Evolutionary conservation across 92 coral and sea anemone genomes (phyloP), one percentile per base, ranked within the genome.

Genomic region (Diadumene lineata): DNA sequence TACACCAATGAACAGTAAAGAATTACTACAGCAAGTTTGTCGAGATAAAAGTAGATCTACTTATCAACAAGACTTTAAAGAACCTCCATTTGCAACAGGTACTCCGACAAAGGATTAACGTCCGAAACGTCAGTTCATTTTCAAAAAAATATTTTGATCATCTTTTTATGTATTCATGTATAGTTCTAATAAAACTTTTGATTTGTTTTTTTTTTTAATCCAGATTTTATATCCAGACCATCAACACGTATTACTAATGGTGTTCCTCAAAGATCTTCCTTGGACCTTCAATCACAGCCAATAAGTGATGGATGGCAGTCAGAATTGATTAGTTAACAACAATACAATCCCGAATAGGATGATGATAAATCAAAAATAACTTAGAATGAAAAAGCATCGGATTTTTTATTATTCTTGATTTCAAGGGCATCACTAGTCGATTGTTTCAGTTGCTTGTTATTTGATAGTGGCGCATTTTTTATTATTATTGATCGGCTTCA

Each of bases 1-100:
- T 46, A 26, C 44, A 16, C 69, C 57, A 2, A 56, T 76, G 43
- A 27, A 69, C 68, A 90, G 96, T 69, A 64, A 85, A 22, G 81
- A 70, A 68, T 84, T 90, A 71, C 79, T 90, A 13, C 81, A 80
- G 38, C 66, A 81, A 70, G 92, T 90, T 77, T 90, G 96, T 76
- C 92, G 78, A 58, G 96, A 84, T 56, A 90, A 83, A 57, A 83
- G 62, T 34, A 81, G 96, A 25, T 72, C 96, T 70, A 90, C 73
- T 22, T 90, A 90, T 43, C 96, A 90, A 56, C 87, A 81, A 55
- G 96, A 90, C 67, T 90, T 71, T 29, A 69, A 67, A 11, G 43
- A 67, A 7, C 82, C 82, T 0, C 82, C 82, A 58, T 78, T 67
- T 46, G 82, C 75, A 25, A 78, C 82, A 21, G 82, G 82, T 78